Conservation (phyloP, 2,888 invertebrate genomes). For the Urechis unicinctus region DNA sequence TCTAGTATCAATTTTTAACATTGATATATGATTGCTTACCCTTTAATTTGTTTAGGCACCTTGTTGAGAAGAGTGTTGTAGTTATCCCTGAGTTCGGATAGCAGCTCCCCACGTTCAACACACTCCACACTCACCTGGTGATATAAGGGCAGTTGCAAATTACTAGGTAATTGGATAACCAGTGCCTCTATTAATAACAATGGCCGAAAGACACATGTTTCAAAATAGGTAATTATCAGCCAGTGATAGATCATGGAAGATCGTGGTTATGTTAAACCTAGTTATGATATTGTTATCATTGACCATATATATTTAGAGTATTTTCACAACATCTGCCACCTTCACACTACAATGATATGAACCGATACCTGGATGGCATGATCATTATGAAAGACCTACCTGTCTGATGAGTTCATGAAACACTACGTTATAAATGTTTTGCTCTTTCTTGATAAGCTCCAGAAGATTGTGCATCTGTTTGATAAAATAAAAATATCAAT, state of each 20-base stretch:
- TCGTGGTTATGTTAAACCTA: too few relatives aligned
- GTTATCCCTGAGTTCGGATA: slow-evolving; percentile 39
- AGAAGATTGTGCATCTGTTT: slow-evolving; percentile 50
- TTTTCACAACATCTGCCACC: too few relatives aligned
- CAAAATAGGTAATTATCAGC: too few relatives aligned
- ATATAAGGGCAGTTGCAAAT: not conserved
- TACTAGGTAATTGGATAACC: not conserved
- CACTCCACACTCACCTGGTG: slow-evolving; percentile 46
- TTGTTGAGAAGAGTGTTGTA: slow-evolving; percentile 44
- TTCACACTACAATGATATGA: too few relatives aligned
- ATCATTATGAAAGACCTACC: too few relatives aligned
- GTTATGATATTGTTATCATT: too few relatives aligned
- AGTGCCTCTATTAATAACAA: too few relatives aligned
- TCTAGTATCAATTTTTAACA: not conserved
- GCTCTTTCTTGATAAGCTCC: slow-evolving; percentile 49
- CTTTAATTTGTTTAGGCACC: slow-evolving; percentile 41
- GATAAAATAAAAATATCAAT: slow-evolving; percentile 2
- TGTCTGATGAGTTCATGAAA: slow-evolving; percentile 51
- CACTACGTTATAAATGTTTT: slow-evolving; percentile 49
- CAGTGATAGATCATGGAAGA: too few relatives aligned
- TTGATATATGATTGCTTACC: slow-evolving; percentile 7
- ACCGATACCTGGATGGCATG: too few relatives aligned
- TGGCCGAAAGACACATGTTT: too few relatives aligned
- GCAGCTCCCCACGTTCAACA: slow-evolving; percentile 46
- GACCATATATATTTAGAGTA: too few relatives aligned